Evolutionary conservation across 2,888 invertebrate species (phyloP), one percentile per base, ranked within the genome.

Genomic region (Leptopterna dolabrata): DNA sequence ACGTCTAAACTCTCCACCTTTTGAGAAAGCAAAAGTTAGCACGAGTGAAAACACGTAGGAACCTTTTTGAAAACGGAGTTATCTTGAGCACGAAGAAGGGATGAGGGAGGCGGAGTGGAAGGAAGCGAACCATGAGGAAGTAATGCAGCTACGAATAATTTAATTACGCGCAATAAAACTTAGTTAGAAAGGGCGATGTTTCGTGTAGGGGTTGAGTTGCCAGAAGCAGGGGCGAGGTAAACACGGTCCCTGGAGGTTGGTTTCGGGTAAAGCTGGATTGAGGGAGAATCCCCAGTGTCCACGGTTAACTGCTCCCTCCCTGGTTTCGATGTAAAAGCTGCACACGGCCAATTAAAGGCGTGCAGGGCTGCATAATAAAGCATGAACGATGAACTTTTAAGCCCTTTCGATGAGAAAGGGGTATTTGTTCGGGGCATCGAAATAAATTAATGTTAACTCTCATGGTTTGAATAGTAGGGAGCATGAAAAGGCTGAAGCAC

Each of bases 81-180:
- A 63, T 63, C 63, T 63, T 24, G 63, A 63, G 63, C 63, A 24
- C 9, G 24, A 13, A 63, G 24, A 11, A 63, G 63, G 7, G 55
- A 55, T 55, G 19, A n/a, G 55, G 16, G 47, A 47, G 55, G 19
- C 2, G 55, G 19, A 51, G 51, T 27, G 30, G 71, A 30, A 71
- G 19, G 16, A 16, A 29, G 36, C 36, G 41, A 73, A 73, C 30
- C 73, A 19, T 73, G 73, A 36, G 73, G 73, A 73, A 81, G 81
- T 47, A 78, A 78, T 27, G 78, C 78, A 47, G 19, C 45, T 30
- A 51, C 30, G 81, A 51, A 81, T 81, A 81, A 81, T 81, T 81
- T 55, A 81, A 81, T 81, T 81, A 81, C 81, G 19, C 81, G 81
- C 81, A 81, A 81, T 81, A 81, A 81, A 78, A 78, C 78, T 45